Conservation (phyloP, 2,797 vertebrate genomes). For the Cyclura pinguis region DNA sequence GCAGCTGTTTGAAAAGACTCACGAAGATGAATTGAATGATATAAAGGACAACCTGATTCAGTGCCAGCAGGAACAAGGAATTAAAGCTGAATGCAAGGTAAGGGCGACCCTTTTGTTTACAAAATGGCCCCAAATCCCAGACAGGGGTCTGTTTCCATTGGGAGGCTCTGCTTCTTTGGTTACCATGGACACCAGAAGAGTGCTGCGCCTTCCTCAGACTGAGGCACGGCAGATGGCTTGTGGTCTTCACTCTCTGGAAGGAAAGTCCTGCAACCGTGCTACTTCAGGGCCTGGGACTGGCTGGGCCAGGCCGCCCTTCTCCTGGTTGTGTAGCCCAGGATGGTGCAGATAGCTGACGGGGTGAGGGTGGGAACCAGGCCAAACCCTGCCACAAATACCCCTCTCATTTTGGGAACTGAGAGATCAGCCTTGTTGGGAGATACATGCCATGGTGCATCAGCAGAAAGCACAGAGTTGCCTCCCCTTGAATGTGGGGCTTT, state of each 20-base stretch:
- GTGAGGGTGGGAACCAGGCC: too few species aligned
- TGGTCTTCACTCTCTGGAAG: too few species aligned
- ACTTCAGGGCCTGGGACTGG: too few species aligned
- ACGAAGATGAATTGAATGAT: constrained; percentile 78
- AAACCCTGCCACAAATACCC: too few species aligned
- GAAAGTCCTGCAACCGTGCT: too few species aligned
- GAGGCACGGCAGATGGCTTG: accelerated
- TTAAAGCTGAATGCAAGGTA: constrained; percentile 75
- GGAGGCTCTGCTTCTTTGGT: background rate
- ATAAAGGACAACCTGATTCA: constrained; percentile 81
- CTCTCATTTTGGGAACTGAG: too few species aligned
- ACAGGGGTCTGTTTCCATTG: too few species aligned
- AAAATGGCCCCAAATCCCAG: background rate
- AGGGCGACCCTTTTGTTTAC: constrained; percentile 44
- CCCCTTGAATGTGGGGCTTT: background rate
- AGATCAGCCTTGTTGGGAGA: background rate
- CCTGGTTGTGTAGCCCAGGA: too few species aligned
- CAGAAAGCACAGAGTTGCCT: background rate
- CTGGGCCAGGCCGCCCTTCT: too few species aligned
- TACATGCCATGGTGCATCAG: background rate
- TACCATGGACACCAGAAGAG: background rate
- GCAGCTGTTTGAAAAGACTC: constrained; percentile 80
- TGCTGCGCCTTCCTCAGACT: background rate
- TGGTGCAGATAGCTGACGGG: too few species aligned
- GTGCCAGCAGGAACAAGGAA: constrained; percentile 79